Evolutionary conservation across 2,797 vertebrate genomes (phyloP), one percentile per base, ranked within the genome.

Genomic region (Cryptoprocta ferox): DNA sequence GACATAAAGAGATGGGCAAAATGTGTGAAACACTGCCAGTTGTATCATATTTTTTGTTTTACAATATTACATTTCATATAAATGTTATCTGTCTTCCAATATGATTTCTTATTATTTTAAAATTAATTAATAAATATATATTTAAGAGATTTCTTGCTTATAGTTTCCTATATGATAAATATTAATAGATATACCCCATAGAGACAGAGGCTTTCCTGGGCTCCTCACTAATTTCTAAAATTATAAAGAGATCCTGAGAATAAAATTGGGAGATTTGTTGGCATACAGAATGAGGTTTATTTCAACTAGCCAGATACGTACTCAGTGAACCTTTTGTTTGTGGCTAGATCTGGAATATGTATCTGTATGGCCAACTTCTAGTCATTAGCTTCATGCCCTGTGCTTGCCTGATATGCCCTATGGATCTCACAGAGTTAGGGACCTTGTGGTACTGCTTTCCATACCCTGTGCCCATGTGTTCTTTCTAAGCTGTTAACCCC

Each of bases 61-160:
- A 81, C 4, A 61, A 59, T 81, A 35, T 93, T 73, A 84, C 35
- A 93, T 87, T 86, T 95, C 75, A 80, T 92, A n/a, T 70, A 84
- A 76, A n/a, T 65, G 1, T 66, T 48, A 59, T 39, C 90, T 94
- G 0, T 75, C 21, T 88, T 92, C 19, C 59, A 6, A 80, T 42
- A 37, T 82, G 68, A 83, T 63, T 63, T 85, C 65, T 37, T 84
- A 14, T 66, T 65, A 42, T n/a, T 65, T 81, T 80, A 16, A 84
- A 95, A 63, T 79, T 65, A 85, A 79, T 61, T 84, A 68, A 39
- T 70, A 71, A 68, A 18, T 87, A 11, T 14, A n/a, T 75, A 66
- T 80, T 85, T 83, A 81, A 90, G 35, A 14, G 5, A 59, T 42
- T 50, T 42, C 14, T 89, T 24, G 21, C 8, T 78, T 86, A 92